Evolutionary conservation across 2,797 vertebrate species (phyloP).

Genomic region (Cichlasoma orientale): DNA sequence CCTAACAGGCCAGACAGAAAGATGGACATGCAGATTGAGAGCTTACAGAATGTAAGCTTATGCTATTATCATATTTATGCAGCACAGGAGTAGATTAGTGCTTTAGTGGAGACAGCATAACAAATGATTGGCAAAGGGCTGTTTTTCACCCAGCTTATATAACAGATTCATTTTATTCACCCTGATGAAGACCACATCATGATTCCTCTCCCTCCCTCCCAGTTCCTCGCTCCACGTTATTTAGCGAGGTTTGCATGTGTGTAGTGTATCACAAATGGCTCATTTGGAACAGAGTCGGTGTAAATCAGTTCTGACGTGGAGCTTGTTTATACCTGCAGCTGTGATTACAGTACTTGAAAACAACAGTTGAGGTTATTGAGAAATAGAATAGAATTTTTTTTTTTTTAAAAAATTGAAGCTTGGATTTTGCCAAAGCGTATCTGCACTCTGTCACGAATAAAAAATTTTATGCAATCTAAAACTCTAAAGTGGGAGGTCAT

Average conservation of each 20-base stretch:
- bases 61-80: slow-evolving; percentile 43
- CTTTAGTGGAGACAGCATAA: slow-evolving; percentile 26
- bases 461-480: slow-evolving; percentile 28
- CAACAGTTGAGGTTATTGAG: slow-evolving; percentile 26
- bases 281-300: slow-evolving; percentile 18
- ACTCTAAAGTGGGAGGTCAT: slow-evolving; percentile 20
- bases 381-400: slow-evolving; percentile 9
- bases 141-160: slow-evolving; percentile 61
- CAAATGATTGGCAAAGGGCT: slow-evolving; percentile 52
- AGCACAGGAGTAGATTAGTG: slow-evolving; percentile 50
- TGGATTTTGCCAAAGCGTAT: background rate
- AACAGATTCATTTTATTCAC: slow-evolving; percentile 57
- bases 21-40: slow-evolving; percentile 28
- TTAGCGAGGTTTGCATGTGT: slow-evolving; percentile 28
- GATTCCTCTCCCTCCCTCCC: background rate
- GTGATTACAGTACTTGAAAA: slow-evolving; percentile 45
- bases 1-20: background rate
- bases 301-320: slow-evolving; percentile 51
- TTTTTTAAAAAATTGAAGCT: background rate
- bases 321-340: slow-evolving; percentile 61
- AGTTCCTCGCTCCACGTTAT: background rate
- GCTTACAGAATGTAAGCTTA: slow-evolving; percentile 14
- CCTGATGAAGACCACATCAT: slow-evolving; percentile 39
- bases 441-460: slow-evolving; percentile 8
- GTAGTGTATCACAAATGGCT: slow-evolving; percentile 31